Base-by-base conservation (phyloP, 92 coral and sea anemone genomes). In the Bergia sp. region DNA sequence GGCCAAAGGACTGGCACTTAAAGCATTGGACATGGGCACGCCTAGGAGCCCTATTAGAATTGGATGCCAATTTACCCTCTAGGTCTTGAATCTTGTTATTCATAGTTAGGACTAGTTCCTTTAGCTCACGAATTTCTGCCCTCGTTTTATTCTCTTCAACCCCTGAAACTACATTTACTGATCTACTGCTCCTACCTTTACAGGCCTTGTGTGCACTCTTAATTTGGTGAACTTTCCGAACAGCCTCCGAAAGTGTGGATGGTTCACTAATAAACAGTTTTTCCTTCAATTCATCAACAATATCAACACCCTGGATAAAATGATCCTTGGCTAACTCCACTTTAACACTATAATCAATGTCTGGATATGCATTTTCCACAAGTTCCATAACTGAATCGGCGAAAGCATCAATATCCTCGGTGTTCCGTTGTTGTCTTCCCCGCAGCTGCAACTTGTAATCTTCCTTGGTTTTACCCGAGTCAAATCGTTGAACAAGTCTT, bases 351-450 rank as follows among this genome's bases (percentile, higher is more conserved):
- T 73, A 89, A 11, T 71, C 95, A 45, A 81, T 92, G 61, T 93
- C 89, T 50, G 92, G 96, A 76, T 91, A 89, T 38, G 92, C 92
- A 89, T 93, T 93, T 71, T 93, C 92, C 18, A 65, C 89, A 82
- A 93, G 77, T 49, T 93, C 92, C 86, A 88, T 38, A 41, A 93
- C 39, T 37, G 43, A 77, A 44, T 93, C 89, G 58, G 96, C 90
- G 69, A 89, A 91, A 20, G 73, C 79, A 16, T 93, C 90, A 29
- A 89, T 74, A 78, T 86, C 89, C 69, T 91, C 92, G 20, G 61
- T 87, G 15, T 82, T 73, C 76, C 73, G 66, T 73, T 92, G 94
- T 21, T 83, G 37, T 41, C 91, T 64, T 37, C 77, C 75, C 37
- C 86, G 73, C 16, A 93, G 89, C 91, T 89, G 88, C 61, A 91